A percentile compares a stretch with the other conserved stretches of the same genome.
phyloP scores from a whole-genome alignment of 2,113 vertebrate genomes.

The Hypanus sabinus region DNA sequence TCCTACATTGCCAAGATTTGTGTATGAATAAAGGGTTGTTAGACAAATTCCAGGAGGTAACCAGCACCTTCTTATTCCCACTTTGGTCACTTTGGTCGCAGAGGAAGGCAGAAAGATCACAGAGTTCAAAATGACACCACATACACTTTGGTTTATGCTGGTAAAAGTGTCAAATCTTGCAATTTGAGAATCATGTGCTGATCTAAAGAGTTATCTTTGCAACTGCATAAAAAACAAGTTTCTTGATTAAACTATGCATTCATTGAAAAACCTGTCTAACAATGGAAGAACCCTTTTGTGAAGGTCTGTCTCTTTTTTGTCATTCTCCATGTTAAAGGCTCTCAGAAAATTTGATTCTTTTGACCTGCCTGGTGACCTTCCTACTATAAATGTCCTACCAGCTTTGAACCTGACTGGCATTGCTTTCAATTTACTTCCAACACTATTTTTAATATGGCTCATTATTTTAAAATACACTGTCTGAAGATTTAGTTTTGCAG shows the following conservation, averaged over 20 bases:
- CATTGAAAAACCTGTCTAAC: not conserved
- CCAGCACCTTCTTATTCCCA: not conserved
- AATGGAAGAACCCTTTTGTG: not conserved
- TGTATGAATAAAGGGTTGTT: not conserved
- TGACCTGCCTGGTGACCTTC: not conserved
- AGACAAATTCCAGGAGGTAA: not conserved
- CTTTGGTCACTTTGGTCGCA: not conserved
- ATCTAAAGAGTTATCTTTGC: not conserved
- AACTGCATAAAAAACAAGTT: not conserved
- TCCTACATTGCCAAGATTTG: not conserved
- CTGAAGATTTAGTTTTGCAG: not conserved
- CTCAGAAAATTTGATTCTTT: not conserved
- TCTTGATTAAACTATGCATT: not conserved
- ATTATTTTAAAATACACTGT: not conserved
- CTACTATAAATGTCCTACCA: not conserved
- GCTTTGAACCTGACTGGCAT: not conserved
- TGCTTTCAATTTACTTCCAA: not conserved
- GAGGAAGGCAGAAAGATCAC: not conserved
- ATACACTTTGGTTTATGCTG: not conserved
- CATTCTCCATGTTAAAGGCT: too few relatives aligned
- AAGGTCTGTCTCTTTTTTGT: not conserved
- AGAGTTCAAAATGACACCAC: not conserved
- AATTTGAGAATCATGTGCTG: not conserved
- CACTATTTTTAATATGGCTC: not conserved
- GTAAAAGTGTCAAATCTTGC: not conserved